A percentile compares a stretch with the other conserved stretches of the same genome.
phyloP scores from a whole-genome alignment of 2,797 vertebrate species.

The Alca torda region DNA sequence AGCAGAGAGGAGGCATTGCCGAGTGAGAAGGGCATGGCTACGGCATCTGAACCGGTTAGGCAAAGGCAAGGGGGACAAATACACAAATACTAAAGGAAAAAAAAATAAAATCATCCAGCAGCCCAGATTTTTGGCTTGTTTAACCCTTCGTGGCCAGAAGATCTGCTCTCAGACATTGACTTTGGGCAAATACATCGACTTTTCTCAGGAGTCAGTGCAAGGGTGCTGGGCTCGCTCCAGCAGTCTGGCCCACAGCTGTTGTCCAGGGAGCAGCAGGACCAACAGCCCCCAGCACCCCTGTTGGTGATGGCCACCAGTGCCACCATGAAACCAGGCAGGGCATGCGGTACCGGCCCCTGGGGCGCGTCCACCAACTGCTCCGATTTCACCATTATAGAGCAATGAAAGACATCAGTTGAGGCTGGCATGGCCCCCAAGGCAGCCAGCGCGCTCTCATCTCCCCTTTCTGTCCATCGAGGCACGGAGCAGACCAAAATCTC shows the following conservation, averaged over 20 bases:
- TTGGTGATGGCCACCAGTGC: not conserved
- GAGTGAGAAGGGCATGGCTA: not conserved
- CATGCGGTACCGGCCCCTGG: not conserved
- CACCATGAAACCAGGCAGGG: not conserved
- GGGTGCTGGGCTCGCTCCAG: not conserved
- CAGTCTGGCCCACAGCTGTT: not conserved
- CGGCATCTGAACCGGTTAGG: not conserved
- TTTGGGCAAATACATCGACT: not conserved
- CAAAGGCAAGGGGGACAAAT: not conserved
- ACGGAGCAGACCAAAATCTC: not conserved
- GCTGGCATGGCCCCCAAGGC: not conserved
- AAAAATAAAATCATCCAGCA: no score
- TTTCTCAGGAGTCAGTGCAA: not conserved
- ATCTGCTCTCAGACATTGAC: not conserved
- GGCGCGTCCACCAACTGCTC: not conserved
- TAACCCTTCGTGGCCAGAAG: not conserved
- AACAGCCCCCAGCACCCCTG: not conserved
- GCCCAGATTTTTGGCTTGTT: not conserved
- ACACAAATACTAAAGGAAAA: not conserved
- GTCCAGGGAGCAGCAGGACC: not conserved
- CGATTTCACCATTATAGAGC: rapidly evolving
- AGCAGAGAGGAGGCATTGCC: not conserved
- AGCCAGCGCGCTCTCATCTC: rapidly evolving
- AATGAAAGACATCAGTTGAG: not conserved
- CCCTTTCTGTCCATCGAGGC: rapidly evolving